Evolutionary conservation across 2,888 invertebrate species (phyloP).

Genomic region (Drosophila meridionalis): DNA sequence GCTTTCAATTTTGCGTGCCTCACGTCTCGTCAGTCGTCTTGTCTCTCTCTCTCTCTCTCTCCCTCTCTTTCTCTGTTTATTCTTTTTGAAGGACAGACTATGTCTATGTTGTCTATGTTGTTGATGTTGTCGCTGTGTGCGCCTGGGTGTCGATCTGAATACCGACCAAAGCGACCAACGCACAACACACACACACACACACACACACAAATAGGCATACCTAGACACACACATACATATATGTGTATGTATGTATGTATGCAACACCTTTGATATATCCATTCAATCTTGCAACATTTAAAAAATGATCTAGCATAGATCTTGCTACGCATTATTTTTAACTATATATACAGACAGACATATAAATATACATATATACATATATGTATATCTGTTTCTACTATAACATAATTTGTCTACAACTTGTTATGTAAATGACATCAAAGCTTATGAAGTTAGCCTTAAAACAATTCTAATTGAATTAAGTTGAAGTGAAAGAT

Average conservation of each 20-base stretch:
- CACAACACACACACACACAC: conserved; percentile 30
- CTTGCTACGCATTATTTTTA: conserved; percentile 22
- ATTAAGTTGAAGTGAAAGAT: background rate
- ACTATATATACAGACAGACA: background rate
- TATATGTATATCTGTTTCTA: background rate
- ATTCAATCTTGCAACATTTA: conserved; percentile 26
- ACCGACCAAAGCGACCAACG: conserved; percentile 59
- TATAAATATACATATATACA: background rate
- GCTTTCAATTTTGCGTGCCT: conserved; percentile 69
- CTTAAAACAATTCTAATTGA: conserved; percentile 16
- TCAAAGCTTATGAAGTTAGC: conserved; percentile 23
- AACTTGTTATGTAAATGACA: conserved; percentile 33
- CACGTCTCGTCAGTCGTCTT: conserved; percentile 17
- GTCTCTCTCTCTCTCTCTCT: background rate
- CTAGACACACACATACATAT: conserved; percentile 11
- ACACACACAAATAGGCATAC: conserved; percentile 19
- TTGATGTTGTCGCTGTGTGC: conserved; percentile 29
- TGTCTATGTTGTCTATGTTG: conserved; percentile 27
- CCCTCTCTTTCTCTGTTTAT: conserved; percentile 48
- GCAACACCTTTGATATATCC: background rate
- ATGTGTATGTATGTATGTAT: background rate
- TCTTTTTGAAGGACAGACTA: conserved; percentile 75
- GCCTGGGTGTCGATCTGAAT: conserved; percentile 78
- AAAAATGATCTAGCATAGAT: background rate
- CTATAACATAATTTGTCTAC: conserved; percentile 18